Conservation (phyloP, 2,113 vertebrate genomes). For the Psammodynastes pulverulentus region DNA sequence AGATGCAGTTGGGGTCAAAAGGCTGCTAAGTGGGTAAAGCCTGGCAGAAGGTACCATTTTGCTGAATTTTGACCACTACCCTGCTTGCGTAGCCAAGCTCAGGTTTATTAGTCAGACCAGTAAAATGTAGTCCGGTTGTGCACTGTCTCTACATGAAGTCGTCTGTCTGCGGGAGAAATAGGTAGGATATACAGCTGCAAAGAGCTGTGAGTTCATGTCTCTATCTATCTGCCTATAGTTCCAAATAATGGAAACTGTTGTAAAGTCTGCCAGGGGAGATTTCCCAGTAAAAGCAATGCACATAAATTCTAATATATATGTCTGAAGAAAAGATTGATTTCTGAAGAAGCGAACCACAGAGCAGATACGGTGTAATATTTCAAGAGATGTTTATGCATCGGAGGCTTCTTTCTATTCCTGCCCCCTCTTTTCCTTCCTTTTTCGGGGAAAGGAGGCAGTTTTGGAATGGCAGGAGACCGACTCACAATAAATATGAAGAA, state of each 20-base stretch:
- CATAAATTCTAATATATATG: neutral
- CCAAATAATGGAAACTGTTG: constrained; percentile 9
- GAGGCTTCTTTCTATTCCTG: neutral
- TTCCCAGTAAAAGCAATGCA: constrained; percentile 30
- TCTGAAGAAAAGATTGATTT: constrained; percentile 19
- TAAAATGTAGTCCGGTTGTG: neutral
- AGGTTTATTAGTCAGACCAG: neutral
- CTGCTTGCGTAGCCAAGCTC: neutral
- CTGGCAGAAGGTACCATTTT: constrained; percentile 3
- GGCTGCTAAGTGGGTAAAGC: neutral
- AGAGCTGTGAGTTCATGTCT: neutral
- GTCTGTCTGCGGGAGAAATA: neutral
- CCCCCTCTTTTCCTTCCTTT: neutral
- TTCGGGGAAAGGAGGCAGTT: neutral
- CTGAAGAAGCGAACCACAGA: neutral
- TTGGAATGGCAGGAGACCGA: neutral
- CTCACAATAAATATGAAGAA: neutral
- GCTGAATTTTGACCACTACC: neutral
- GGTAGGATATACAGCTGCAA: neutral
- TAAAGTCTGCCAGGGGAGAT: constrained; percentile 25
- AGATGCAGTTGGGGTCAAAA: neutral
- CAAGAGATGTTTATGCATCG: constrained; percentile 29
- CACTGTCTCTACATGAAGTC: neutral
- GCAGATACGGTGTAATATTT: constrained; percentile 1
- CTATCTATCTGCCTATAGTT: neutral